These are phyloP conservation scores for Pterostichus niger DNA, from an alignment of 2,888 invertebrate genomes.

Conservation along the genomic window DNA sequence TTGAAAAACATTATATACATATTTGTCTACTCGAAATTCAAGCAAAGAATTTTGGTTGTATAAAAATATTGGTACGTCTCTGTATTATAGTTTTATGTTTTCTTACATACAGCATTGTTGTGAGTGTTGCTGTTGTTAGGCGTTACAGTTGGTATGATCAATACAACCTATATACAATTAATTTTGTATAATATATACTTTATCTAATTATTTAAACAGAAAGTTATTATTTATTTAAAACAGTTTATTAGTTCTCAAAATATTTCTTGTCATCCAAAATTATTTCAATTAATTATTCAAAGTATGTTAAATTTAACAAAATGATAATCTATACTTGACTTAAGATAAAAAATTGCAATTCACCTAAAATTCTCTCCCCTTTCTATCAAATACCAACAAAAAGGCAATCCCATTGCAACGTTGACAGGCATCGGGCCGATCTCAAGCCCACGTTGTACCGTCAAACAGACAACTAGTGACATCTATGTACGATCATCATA, in stretches of 20 bases:
- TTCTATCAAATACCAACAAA: neutral
- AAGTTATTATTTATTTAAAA: too few species aligned
- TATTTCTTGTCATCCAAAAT: too few species aligned
- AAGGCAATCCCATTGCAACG: neutral
- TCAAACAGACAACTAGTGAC: conserved; percentile 25
- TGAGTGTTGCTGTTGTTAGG: conserved; percentile 1
- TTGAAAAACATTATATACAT: conserved; percentile 15
- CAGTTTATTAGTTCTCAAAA: too few species aligned
- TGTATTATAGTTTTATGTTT: conserved; percentile 15
- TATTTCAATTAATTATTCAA: too few species aligned
- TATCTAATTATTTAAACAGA: too few species aligned
- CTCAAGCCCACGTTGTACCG: neutral
- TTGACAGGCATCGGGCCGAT: neutral
- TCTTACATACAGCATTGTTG: neutral
- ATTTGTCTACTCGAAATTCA: neutral
- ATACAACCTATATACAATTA: too few species aligned
- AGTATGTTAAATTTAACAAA: too few species aligned
- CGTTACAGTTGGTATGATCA: too few species aligned
- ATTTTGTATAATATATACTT: too few species aligned
- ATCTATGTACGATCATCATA: conserved; percentile 10
- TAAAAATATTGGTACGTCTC: conserved; percentile 3
- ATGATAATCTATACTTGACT: neutral
- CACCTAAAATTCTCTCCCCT: neutral
- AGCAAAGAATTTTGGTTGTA: neutral
- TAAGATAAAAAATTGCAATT: neutral